These are phyloP conservation scores for Bothrops jararaca DNA, from an alignment of 2,113 vertebrate species.

Conservation along the genomic window DNA sequence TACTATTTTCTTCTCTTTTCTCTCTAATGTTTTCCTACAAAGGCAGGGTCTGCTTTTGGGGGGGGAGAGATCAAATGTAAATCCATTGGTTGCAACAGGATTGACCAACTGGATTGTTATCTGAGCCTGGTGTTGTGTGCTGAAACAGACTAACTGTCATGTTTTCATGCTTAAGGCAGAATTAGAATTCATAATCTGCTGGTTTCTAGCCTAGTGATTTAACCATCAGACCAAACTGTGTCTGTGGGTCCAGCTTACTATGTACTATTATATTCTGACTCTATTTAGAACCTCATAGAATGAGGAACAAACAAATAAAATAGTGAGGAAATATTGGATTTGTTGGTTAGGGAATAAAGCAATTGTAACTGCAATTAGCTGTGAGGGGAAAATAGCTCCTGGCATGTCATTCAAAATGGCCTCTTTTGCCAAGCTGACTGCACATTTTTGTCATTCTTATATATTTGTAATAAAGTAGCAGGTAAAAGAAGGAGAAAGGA, in stretches of 20 bases:
- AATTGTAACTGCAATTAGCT: not conserved
- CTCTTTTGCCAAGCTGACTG: not conserved
- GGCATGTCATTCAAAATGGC: not conserved
- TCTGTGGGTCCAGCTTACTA: slow-evolving; percentile 2
- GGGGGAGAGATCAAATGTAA: not conserved
- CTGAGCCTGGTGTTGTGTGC: not conserved
- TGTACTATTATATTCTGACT: slow-evolving; percentile 33
- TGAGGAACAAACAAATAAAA: slow-evolving; percentile 36
- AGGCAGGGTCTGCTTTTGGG: not conserved
- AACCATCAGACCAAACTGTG: not conserved
- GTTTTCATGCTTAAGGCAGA: not conserved
- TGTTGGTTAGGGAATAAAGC: slow-evolving; percentile 37
- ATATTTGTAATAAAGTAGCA: not conserved
- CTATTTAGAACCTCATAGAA: slow-evolving; percentile 24
- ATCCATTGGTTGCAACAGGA: not conserved
- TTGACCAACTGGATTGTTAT: not conserved
- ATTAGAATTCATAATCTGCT: not conserved
- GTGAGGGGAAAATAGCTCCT: not conserved
- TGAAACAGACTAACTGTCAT: not conserved
- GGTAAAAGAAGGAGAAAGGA: not conserved
- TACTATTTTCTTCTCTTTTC: not conserved
- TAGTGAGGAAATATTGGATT: slow-evolving; percentile 2
- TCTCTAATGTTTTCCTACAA: not conserved
- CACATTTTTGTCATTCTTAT: not conserved
- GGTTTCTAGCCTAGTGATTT: not conserved